Conservation (phyloP, 2,113 vertebrate genomes). For the Gymnarchus niloticus region DNA sequence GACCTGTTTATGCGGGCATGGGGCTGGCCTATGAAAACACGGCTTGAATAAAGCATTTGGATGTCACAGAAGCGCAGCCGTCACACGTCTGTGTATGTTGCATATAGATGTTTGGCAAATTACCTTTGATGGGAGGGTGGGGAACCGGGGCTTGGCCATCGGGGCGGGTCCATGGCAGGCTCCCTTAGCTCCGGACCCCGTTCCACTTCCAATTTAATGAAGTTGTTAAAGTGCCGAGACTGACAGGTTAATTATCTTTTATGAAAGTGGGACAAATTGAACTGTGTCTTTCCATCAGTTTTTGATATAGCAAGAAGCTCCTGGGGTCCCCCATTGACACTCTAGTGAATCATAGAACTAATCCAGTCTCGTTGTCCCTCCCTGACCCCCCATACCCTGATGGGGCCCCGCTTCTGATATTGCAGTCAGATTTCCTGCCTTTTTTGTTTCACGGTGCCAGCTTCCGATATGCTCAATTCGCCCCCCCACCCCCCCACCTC, state of each 20-base stretch:
- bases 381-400: slow-evolving; percentile 64
- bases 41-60: slow-evolving; percentile 16
- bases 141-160: slow-evolving; percentile 30
- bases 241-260: slow-evolving; percentile 99
- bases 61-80: slow-evolving; percentile 43
- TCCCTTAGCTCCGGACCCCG: slow-evolving; percentile 60
- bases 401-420: slow-evolving; percentile 61
- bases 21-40: background rate
- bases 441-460: slow-evolving; percentile 74
- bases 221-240: slow-evolving; percentile 87
- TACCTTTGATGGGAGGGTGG: slow-evolving; percentile 56
- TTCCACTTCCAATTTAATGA: slow-evolving; percentile 84
- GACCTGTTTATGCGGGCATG: background rate
- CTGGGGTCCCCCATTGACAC: slow-evolving; percentile 70
- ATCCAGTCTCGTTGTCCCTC: slow-evolving; percentile 71
- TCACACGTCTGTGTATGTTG: slow-evolving; percentile 47
- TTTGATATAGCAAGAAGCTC: slow-evolving; percentile 81
- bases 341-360: slow-evolving; percentile 73
- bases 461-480: slow-evolving; percentile 74
- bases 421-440: slow-evolving; percentile 47
- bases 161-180: slow-evolving; percentile 36
- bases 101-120: slow-evolving; percentile 58
- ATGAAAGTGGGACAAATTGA: slow-evolving; percentile 99
- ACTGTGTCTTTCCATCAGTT: slow-evolving; percentile 95
- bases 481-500: slow-evolving; percentile 38